A percentile compares a stretch with the other conserved stretches of the same genome.
phyloP scores from a whole-genome alignment of 2,888 invertebrate genomes.

The Bombylius discolor region DNA sequence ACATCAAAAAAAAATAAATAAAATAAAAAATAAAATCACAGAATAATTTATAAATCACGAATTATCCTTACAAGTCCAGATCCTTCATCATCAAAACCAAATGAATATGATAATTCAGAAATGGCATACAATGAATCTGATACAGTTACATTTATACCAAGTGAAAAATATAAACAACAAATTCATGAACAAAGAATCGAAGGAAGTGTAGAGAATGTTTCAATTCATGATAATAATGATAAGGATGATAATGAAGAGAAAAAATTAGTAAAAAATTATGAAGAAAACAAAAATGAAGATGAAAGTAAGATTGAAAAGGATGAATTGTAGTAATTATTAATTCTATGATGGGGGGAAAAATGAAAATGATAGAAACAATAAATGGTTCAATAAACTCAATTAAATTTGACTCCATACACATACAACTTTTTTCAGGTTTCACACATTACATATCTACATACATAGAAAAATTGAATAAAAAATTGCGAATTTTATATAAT shows the following conservation, averaged over 20 bases:
- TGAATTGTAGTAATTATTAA: not conserved
- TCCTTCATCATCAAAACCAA: slow-evolving; percentile 31
- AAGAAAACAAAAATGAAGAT: not conserved
- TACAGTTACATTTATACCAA: slow-evolving; percentile 31
- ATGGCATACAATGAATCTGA: slow-evolving; percentile 30
- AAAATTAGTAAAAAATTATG: too few species aligned
- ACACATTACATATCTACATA: too few species aligned
- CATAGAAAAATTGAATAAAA: too few species aligned
- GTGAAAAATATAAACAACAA: not conserved
- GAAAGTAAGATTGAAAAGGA: not conserved
- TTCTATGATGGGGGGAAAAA: too few species aligned
- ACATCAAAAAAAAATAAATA: not conserved
- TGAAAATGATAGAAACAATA: too few species aligned
- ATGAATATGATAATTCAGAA: slow-evolving; percentile 19
- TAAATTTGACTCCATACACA: too few species aligned
- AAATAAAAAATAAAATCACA: slow-evolving; percentile 12
- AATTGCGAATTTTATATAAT: too few species aligned
- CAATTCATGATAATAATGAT: slow-evolving; percentile 17
- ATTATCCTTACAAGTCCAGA: slow-evolving; percentile 44
- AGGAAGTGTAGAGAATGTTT: slow-evolving; percentile 32
- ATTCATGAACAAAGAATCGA: not conserved
- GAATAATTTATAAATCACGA: slow-evolving; percentile 35
- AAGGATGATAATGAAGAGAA: too few species aligned
- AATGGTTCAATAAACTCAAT: too few species aligned
- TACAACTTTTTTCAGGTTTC: too few species aligned